Conservation (phyloP, 2,113 vertebrate genomes). For the Protobothrops flavoviridis region DNA sequence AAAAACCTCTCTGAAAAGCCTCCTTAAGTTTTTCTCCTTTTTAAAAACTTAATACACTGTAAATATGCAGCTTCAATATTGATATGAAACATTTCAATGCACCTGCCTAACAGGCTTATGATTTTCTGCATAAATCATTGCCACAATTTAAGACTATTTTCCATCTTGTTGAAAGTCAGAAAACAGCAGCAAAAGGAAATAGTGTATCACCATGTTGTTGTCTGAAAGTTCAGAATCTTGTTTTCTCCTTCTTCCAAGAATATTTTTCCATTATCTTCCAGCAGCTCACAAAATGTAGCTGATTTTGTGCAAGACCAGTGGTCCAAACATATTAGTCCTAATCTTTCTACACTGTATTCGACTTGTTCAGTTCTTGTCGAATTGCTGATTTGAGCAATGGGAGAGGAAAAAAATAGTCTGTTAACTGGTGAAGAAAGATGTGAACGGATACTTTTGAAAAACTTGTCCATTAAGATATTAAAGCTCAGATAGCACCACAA, state of each 20-base stretch:
- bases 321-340: conserved; percentile 64
- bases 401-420: neutral
- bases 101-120: conserved; percentile 69
- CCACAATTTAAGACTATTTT: conserved; percentile 73
- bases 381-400: conserved; percentile 76
- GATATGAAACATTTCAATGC: conserved; percentile 70
- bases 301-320: conserved; percentile 73
- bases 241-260: conserved; percentile 70
- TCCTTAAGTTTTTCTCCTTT: conserved; percentile 69
- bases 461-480: neutral
- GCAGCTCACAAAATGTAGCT: conserved; percentile 71
- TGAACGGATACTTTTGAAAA: neutral
- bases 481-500: neutral
- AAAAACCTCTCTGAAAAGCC: conserved; percentile 78
- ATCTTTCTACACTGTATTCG: conserved; percentile 86
- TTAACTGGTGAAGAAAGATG: neutral
- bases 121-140: conserved; percentile 83
- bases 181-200: conserved; percentile 72
- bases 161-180: conserved; percentile 73
- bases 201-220: conserved; percentile 66
- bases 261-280: conserved; percentile 68
- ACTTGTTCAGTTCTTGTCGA: conserved; percentile 95
- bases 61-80: conserved; percentile 71
- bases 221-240: conserved; percentile 68
- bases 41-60: conserved; percentile 71